A percentile compares a stretch with the other conserved stretches of the same genome.
Conservation (phyloP, 1,140 invertebrate genomes). For the Trypoxylus dichotomus region DNA sequence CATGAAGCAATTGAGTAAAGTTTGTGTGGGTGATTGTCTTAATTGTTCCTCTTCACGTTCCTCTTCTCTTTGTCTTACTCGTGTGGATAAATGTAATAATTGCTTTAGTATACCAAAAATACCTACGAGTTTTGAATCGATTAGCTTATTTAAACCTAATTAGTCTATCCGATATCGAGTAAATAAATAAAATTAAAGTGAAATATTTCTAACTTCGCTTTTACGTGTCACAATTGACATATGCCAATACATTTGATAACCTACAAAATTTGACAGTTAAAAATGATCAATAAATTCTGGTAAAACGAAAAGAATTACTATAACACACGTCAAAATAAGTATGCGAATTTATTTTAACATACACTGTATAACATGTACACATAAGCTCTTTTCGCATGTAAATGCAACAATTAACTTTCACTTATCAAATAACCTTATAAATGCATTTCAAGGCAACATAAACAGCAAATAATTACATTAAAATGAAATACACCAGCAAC, state of each 20-base stretch:
- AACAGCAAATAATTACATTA: neutral
- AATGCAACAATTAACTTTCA: neutral
- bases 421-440: neutral
- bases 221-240: too few relatives aligned
- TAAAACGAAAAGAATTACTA: too few relatives aligned
- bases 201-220: neutral
- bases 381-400: neutral
- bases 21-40: constrained; percentile 61
- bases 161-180: too few relatives aligned
- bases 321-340: too few relatives aligned
- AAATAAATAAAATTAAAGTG: too few relatives aligned
- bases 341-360: too few relatives aligned
- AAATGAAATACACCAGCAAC: constrained; percentile 31
- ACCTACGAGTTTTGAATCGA: constrained; percentile 52
- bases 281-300: too few relatives aligned
- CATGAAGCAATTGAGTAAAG: constrained; percentile 67
- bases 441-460: neutral
- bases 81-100: constrained; percentile 59
- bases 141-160: too few relatives aligned
- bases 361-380: too few relatives aligned
- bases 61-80: constrained; percentile 57
- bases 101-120: constrained; percentile 66
- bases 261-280: too few relatives aligned
- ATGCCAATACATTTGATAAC: too few relatives aligned
- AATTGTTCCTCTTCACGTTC: constrained; percentile 60